Conservation (phyloP, 2,888 invertebrate species). For the Sphinx pinastri region DNA sequence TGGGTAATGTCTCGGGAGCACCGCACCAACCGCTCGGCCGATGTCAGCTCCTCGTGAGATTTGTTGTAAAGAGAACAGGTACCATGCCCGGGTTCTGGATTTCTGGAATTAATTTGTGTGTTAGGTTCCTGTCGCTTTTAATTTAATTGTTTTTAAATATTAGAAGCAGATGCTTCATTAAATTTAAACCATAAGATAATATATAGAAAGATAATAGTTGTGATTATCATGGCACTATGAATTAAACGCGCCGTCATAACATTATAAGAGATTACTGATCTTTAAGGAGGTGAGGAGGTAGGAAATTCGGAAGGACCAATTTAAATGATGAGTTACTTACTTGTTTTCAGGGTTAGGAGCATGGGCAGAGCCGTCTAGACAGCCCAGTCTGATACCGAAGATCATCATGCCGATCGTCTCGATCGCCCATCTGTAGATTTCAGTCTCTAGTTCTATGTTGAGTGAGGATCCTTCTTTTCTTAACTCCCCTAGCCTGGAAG, state of each 20-base stretch:
- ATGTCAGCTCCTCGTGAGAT: constrained; percentile 55
- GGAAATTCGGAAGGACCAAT: no score
- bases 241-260: no score
- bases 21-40: constrained; percentile 66
- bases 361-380: constrained; percentile 66
- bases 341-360: constrained; percentile 49
- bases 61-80: constrained; percentile 65
- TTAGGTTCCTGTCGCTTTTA: not conserved
- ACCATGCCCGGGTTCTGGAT: constrained; percentile 37
- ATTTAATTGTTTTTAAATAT: not conserved
- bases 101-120: constrained; percentile 12
- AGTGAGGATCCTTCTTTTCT: constrained; percentile 69
- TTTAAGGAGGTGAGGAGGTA: no score
- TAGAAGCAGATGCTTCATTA: no score
- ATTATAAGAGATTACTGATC: no score
- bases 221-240: no score
- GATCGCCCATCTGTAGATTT: constrained; percentile 74
- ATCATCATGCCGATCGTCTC: constrained; percentile 71
- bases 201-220: no score
- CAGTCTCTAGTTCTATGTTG: constrained; percentile 73
- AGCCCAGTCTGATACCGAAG: constrained; percentile 73
- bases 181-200: no score
- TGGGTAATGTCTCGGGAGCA: constrained; percentile 64
- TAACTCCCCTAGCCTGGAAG: constrained; percentile 63
- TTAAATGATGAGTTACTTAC: constrained; percentile 42